phyloP scores from a whole-genome alignment of 2,113 vertebrate genomes.

The Cyanoramphus novaezelandiae region DNA sequence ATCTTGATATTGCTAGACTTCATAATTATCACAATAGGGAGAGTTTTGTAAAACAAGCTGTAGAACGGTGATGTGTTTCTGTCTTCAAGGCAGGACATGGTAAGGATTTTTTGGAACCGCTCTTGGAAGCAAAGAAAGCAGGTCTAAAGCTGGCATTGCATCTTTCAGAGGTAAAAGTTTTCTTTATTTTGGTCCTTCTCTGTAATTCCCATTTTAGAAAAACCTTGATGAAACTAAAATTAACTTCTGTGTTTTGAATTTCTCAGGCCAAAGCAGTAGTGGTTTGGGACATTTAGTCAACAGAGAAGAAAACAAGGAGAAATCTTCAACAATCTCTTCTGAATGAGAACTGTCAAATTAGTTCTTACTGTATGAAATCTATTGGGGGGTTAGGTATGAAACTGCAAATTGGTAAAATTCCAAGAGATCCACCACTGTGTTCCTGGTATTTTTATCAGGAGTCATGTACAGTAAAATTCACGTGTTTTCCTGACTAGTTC shows the following conservation, averaged over 20 bases:
- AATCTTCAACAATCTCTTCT: neutral
- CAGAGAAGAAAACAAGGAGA: neutral
- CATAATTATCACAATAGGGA: neutral
- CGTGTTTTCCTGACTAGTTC: neutral
- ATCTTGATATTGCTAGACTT: neutral
- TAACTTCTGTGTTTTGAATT: neutral
- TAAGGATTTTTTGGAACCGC: constrained; percentile 85
- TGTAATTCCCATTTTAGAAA: neutral
- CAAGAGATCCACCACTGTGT: neutral
- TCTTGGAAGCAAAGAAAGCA: constrained; percentile 85
- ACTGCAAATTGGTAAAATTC: neutral
- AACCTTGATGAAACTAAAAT: neutral
- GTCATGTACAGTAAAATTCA: neutral
- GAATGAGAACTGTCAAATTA: neutral
- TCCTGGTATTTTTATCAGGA: neutral
- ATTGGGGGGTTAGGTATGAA: neutral
- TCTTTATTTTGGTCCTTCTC: neutral
- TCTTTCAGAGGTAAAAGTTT: constrained; percentile 88
- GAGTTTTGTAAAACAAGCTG: neutral
- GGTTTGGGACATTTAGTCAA: neutral
- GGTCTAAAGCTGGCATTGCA: constrained; percentile 92
- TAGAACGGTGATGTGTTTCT: neutral
- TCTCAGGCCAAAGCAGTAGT: neutral
- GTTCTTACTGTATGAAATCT: neutral
- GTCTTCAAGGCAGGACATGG: constrained; percentile 84